Base-by-base conservation (phyloP, 2,888 invertebrate species). In the Autographa gamma region DNA sequence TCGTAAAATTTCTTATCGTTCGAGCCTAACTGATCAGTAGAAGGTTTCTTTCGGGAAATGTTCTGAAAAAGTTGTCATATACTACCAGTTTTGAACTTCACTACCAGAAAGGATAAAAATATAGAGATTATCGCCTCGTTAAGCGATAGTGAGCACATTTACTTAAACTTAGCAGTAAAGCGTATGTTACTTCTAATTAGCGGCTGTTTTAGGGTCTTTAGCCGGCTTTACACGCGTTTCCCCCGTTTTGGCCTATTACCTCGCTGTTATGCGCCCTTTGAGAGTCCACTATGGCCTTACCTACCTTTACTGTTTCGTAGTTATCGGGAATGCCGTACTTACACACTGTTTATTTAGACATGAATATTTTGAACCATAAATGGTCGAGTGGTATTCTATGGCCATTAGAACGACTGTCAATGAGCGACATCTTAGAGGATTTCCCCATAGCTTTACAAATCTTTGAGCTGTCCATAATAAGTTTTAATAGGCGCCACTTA, bases 221-320 rank as follows among this genome's bases (percentile, higher is more conserved):
- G 79, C 70, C 75, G 78, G 83, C 77, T 83, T 85, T 85, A 89
- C 87, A 85, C 83, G 85, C 86, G 80, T 85, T 84, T 77, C 72
- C 71, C 77, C 85, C 81, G 83, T 85, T 87, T 79, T 81, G 84
- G 76, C 73, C 88, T 86, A 87, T 90, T 86, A 89, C 86, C 77
- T 83, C 63, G 69, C 84, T 75, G 86, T 90, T 87, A 87, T 81
- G 80, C 76, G 79, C 79, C 85, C 79, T 84, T 85, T 82, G 82
- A 85, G 81, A 76, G 74, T 74, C 73, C 81, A 77, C 79, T 80
- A 69, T 19, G 68, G 19, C 59, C 52, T 71, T 69, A 65, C 60
- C 67, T 70, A 73, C 74, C 68, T 74, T 63, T 64, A 61, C 64
- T 75, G 60, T 63, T 41, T 38, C n/a, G 43, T 74, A 68, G 54